Percentiles rank a stretch among this genome's conserved stretches.
These are phyloP conservation scores for Cataglyphis altisquamis DNA, from an alignment of 2,888 invertebrate species.

Conservation along the genomic window DNA sequence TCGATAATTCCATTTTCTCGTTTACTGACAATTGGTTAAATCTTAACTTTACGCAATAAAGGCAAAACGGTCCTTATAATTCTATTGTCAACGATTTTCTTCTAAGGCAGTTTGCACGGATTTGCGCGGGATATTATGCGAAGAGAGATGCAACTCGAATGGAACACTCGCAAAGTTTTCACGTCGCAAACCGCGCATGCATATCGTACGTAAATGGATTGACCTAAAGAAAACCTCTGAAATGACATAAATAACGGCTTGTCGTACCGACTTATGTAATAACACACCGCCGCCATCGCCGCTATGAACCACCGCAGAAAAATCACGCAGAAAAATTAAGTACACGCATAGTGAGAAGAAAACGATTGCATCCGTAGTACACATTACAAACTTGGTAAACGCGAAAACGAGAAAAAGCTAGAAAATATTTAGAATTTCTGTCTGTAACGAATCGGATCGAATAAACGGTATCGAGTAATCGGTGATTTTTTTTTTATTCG, in stretches of 20 bases:
- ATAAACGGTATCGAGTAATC: too few species aligned
- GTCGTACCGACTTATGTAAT: slow-evolving; percentile 78
- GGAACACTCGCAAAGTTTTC: slow-evolving; percentile 19
- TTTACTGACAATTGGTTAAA: not conserved
- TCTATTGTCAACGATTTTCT: not conserved
- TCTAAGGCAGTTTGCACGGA: not conserved
- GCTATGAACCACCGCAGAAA: slow-evolving; percentile 24
- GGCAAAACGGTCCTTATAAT: not conserved
- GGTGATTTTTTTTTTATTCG: not conserved
- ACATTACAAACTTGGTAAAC: not conserved
- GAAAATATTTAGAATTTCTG: slow-evolving; percentile 13
- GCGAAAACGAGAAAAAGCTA: slow-evolving; percentile 17
- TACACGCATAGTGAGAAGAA: slow-evolving; percentile 20
- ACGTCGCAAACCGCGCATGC: slow-evolving; percentile 52
- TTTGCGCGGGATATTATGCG: not conserved
- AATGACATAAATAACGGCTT: slow-evolving; percentile 84
- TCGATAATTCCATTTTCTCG: not conserved
- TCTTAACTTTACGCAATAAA: slow-evolving; percentile 7
- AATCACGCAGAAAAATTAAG: slow-evolving; percentile 46
- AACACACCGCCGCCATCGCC: slow-evolving; percentile 40
- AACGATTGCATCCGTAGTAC: slow-evolving; percentile 1
- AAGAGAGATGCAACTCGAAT: not conserved
- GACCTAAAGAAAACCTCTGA: slow-evolving; percentile 85
- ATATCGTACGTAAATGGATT: slow-evolving; percentile 83
- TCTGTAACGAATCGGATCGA: not conserved